Conservation (phyloP, 1,140 invertebrate species). For the Achroia grisella region DNA sequence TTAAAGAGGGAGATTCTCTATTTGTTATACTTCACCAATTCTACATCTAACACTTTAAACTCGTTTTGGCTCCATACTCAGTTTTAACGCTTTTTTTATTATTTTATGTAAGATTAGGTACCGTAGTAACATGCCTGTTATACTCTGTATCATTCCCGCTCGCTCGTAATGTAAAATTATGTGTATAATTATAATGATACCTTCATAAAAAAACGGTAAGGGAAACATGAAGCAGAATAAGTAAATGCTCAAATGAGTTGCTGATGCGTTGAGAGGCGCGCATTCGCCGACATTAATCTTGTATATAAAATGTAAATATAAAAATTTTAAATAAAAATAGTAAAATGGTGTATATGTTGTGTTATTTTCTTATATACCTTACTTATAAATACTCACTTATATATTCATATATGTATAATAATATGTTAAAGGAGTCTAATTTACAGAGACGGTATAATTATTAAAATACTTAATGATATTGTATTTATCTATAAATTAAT, state of each 20-base stretch:
- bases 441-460: no score
- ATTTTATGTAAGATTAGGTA: no score
- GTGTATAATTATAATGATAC: constrained; percentile 45
- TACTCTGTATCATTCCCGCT: constrained; percentile 52
- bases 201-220: constrained; percentile 29
- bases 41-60: no score
- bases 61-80: no score
- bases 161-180: constrained; percentile 28
- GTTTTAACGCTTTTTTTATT: no score
- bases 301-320: constrained; percentile 71
- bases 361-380: constrained; percentile 6
- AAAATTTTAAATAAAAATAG: constrained; percentile 61
- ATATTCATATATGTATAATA: no score
- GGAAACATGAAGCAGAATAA: constrained; percentile 18
- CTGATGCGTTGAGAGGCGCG: constrained; percentile 25
- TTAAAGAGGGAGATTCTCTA: no score
- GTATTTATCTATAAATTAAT: no score
- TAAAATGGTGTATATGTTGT: constrained; percentile 26
- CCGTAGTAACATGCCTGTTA: constrained; percentile 33
- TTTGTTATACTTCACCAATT: no score
- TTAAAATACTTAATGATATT: no score
- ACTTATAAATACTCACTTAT: no score
- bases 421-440: no score
- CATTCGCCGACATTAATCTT: constrained; percentile 34
- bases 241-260: constrained; percentile 48